These are phyloP conservation scores for Radopholus similis DNA, from an alignment of 1,140 invertebrate genomes.

Conservation along the genomic window DNA sequence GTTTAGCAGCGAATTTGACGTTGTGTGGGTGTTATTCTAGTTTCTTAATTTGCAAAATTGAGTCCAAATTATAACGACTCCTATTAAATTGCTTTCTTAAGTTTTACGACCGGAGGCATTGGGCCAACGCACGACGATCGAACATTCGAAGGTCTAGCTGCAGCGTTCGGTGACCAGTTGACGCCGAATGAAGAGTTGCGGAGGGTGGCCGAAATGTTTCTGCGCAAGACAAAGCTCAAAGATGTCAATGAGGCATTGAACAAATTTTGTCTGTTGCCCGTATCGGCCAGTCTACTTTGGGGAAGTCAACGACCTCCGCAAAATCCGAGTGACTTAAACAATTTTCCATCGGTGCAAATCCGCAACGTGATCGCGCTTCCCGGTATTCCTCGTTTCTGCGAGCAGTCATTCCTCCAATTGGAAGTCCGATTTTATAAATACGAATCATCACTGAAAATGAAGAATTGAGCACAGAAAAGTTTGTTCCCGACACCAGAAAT, in stretches of 20 bases:
- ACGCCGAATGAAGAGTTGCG: constrained; percentile 67
- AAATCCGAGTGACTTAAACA: constrained; percentile 56
- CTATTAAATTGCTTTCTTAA: constrained; percentile 6
- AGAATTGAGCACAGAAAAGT: too few relatives aligned
- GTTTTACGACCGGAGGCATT: background rate
- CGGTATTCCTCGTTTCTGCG: constrained; percentile 71
- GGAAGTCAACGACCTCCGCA: constrained; percentile 36
- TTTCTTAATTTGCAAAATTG: too few relatives aligned
- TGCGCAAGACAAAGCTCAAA: constrained; percentile 37
- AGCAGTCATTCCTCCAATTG: constrained; percentile 65
- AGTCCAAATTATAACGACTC: too few relatives aligned
- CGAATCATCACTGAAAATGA: constrained; percentile 34
- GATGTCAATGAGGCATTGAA: constrained; percentile 63
- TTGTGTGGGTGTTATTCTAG: constrained; percentile 76
- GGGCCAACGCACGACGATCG: constrained; percentile 81
- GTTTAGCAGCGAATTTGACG: constrained; percentile 67
- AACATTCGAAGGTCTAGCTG: constrained; percentile 71
- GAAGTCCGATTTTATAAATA: constrained; percentile 50
- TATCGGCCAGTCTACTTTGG: constrained; percentile 60
- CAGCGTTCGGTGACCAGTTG: constrained; percentile 69
- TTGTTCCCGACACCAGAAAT: constrained; percentile 54
- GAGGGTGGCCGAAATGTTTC: constrained; percentile 64
- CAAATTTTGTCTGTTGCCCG: constrained; percentile 61
- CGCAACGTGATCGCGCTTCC: constrained; percentile 76
- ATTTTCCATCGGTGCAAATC: constrained; percentile 70